phyloP scores from a whole-genome alignment of 2,113 vertebrate genomes.

The Gymnogyps californianus region DNA sequence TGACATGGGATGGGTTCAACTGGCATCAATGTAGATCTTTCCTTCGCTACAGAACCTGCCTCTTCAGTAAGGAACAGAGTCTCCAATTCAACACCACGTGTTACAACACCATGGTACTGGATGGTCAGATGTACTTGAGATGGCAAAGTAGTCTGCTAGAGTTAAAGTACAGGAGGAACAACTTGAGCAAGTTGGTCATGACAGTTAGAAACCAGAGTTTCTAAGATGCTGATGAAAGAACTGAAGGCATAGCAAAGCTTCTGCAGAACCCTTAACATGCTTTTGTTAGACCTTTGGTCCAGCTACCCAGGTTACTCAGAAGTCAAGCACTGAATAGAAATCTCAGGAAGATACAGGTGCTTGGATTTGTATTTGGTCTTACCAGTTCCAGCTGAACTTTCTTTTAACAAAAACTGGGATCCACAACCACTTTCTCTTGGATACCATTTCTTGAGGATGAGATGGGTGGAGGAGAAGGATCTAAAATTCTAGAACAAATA shows the following conservation, averaged over 20 bases:
- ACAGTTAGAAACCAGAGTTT: neutral
- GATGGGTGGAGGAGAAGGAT: neutral
- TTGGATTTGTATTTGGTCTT: neutral
- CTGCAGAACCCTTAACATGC: neutral
- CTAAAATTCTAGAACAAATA: constrained; percentile 25
- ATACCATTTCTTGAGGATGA: neutral
- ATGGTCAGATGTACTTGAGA: neutral
- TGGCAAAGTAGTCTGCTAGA: neutral
- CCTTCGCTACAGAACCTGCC: neutral
- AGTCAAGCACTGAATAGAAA: neutral
- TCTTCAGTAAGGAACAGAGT: neutral
- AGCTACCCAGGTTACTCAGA: neutral
- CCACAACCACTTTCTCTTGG: neutral
- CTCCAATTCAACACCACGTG: neutral
- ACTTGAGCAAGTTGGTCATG: neutral
- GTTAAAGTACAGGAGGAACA: neutral
- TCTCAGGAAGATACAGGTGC: neutral
- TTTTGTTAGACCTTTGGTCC: neutral
- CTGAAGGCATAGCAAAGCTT: neutral
- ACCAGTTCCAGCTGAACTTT: neutral
- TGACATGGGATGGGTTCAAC: neutral
- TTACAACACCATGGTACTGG: neutral
- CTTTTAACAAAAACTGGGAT: neutral
- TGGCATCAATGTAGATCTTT: neutral
- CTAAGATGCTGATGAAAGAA: neutral